These are phyloP conservation scores for Dynastes grantii DNA, from an alignment of 2,888 invertebrate genomes.

Conservation along the genomic window DNA sequence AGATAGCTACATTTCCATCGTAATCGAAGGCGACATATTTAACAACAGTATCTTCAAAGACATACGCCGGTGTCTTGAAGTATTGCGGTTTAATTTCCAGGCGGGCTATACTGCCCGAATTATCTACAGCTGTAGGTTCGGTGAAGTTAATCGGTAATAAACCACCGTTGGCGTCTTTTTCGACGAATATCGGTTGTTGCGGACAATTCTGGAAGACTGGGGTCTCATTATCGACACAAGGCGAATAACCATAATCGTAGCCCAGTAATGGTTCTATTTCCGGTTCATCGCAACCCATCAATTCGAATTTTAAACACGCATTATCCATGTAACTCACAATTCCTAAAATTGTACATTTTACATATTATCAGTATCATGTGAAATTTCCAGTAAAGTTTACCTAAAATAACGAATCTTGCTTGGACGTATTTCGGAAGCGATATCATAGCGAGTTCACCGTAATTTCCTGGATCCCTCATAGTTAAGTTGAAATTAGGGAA, in stretches of 20 bases:
- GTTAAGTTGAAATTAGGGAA: constrained; percentile 97
- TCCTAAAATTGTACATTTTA: constrained; percentile 70
- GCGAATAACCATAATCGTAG: constrained; percentile 94
- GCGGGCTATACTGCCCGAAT: constrained; percentile 94
- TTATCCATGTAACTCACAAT: constrained; percentile 98
- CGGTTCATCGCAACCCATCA: constrained; percentile 96
- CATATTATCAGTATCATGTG: constrained; percentile 24
- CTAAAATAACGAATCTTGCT: constrained; percentile 92
- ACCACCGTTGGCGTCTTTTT: constrained; percentile 91
- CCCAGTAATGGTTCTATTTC: constrained; percentile 87
- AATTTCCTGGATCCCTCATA: constrained; percentile 96
- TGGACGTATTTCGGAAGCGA: constrained; percentile 94
- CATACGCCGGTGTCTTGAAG: constrained; percentile 89
- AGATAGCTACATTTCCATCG: constrained; percentile 97
- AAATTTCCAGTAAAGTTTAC: constrained; percentile 57
- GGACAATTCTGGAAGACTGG: constrained; percentile 98
- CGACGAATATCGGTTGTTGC: constrained; percentile 91
- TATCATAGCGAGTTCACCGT: constrained; percentile 97
- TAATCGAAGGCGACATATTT: constrained; percentile 98
- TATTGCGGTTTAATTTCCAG: constrained; percentile 93
- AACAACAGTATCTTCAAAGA: constrained; percentile 93
- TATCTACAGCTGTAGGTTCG: constrained; percentile 95
- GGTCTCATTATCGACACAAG: constrained; percentile 96
- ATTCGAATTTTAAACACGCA: constrained; percentile 95
- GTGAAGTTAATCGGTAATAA: constrained; percentile 92